Evolutionary conservation across 2,113 vertebrate genomes (phyloP).

Genomic region (Equus przewalskii): DNA sequence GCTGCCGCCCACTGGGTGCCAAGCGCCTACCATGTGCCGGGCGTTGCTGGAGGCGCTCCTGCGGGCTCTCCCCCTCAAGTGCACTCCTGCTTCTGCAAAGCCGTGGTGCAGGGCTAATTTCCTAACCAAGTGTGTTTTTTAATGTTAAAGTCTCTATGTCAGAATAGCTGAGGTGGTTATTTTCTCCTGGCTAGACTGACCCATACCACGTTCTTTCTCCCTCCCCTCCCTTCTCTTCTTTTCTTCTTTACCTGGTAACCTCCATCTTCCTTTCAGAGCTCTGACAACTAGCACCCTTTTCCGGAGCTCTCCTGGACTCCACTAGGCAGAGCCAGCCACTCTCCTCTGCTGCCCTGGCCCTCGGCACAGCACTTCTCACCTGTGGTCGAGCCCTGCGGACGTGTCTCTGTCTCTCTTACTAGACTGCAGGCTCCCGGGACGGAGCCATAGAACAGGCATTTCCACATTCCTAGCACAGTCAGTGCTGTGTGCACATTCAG

Average conservation of each 20-base stretch:
- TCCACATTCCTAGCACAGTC: background rate
- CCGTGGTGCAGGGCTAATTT: no score
- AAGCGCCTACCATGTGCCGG: background rate
- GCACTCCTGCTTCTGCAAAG: background rate
- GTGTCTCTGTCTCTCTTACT: background rate
- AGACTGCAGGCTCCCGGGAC: background rate
- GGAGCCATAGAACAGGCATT: background rate
- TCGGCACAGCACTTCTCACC: background rate
- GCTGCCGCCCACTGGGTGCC: background rate
- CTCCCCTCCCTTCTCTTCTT: background rate
- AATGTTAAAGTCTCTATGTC: background rate
- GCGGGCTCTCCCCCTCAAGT: background rate
- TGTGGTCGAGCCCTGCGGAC: background rate
- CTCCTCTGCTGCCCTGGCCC: background rate
- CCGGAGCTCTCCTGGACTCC: background rate
- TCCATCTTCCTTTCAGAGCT: background rate
- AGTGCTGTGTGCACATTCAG: background rate
- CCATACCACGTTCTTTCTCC: background rate
- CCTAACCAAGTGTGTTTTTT: background rate
- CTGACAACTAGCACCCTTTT: background rate
- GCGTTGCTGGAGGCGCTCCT: background rate
- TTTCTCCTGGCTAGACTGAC: background rate
- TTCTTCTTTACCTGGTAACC: background rate
- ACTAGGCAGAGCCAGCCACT: background rate
- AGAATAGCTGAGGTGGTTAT: background rate